Evolutionary conservation across 2,888 invertebrate genomes (phyloP), one percentile per base, ranked within the genome.

Genomic region (Drosophila paramelanica): DNA sequence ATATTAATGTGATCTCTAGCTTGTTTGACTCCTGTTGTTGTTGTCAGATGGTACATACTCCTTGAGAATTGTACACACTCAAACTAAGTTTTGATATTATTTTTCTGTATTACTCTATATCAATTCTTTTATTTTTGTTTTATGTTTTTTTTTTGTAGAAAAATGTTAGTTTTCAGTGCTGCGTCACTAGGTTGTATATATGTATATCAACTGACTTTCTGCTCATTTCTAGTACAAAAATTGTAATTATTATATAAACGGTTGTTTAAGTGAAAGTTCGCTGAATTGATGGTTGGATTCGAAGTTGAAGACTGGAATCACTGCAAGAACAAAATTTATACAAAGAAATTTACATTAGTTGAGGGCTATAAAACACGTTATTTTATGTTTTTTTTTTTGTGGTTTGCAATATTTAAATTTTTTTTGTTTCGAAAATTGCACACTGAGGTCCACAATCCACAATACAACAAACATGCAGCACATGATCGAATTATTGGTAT

Each of bases 221-320:
- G 64, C 33, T 76, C 69, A 76, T 76, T 68, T 70, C 69, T 82
- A 39, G 70, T 88, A 82, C 80, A 88, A 88, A 88, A 82, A 67
- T 13, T 70, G 64, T 67, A 36, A 62, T 59, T 42, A 36, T 74
- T 74, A 78, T 75, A 68, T 78, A 74, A 79, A 79, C 69, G 58
- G 25, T 79, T 68, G 49, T 60, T 85, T 60, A 65, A 79, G 75
- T 73, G 85, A 75, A 81, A 80, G 88, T 81, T 83, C 81, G 89
- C 88, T 53, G 68, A 66, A 50, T 71, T 61, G 51, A 66, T 74
- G 47, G 50, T 79, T 83, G 74, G 84, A 75, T 81, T 89, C 84
- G 58, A 71, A 81, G 88, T 78, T 83, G 70, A 84, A 75, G 78
- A 84, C 88, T 81, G 84, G 85, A 89, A 83, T 77, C 81, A 67